Base-by-base conservation (phyloP, 2,797 vertebrate genomes). In the Pyrocephalus nanus region DNA sequence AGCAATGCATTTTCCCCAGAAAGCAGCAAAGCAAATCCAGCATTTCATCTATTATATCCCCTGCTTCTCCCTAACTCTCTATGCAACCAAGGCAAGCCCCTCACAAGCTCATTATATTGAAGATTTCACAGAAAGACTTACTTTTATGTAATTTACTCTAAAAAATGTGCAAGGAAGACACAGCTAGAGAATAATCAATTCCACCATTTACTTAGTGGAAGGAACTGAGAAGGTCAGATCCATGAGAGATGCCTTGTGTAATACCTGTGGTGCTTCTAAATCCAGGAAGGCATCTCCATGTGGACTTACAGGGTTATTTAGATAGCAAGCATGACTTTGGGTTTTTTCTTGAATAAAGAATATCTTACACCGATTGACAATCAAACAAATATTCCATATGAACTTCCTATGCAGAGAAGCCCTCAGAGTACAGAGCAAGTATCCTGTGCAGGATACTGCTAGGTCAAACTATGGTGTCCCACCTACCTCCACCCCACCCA, bases 181-280 rank as follows among this genome's bases (percentile, higher is more conserved):
- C 16, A 93, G 45, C 15, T 67, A n/a, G 65, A 92, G 42, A 92
- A 64, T 30, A 81, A 69, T 27, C 1, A 2, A 20, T 22, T 47
- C 38, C 42, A 69, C n/a, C 65, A 11, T 80, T 80, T 78, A 81
- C 51, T 36, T 74, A 78, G 80, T 62, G 66, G 77, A 60, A 90
- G 74, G 43, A 88, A 32, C 0, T 1, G 58, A 84, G 72, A 88
- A 92, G 58, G 58, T 92, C 73, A 88, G 42, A 75, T 75, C 70
- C 54, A 29, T n/a, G 32, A 69, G 45, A 65, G 26, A 34, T 17
- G 40, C 19, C 80, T 66, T 54, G 32, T 80, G 25, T 75, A 72
- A 51, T 61, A 73, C 70, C n/a, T 83, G 42, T 23, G 16, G 8
- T 29, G 11, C 65, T 96, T 92, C 77, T 92, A 94, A 96, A 93